Conservation (phyloP, 2,888 invertebrate species). For the Pinctada fucata region DNA sequence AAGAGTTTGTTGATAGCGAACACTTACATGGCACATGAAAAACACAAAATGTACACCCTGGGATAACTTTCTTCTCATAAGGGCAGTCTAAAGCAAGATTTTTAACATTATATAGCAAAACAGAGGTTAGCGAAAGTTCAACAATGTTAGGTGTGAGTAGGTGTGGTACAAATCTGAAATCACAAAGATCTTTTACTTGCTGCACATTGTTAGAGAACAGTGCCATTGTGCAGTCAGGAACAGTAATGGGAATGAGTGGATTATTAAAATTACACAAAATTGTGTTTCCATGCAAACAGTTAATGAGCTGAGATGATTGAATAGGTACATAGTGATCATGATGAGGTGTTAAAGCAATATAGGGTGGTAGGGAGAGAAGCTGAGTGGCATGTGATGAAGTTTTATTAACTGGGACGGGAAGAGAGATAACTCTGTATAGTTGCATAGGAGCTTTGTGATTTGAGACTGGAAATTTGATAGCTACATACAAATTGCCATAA, state of each 20-base stretch:
- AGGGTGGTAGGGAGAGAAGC: slow-evolving; percentile 35
- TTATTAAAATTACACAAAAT: background rate
- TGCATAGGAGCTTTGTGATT: slow-evolving; percentile 32
- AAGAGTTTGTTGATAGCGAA: background rate
- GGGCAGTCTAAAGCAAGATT: background rate
- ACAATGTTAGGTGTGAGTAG: background rate
- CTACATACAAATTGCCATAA: slow-evolving; percentile 8
- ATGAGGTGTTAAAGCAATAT: slow-evolving; percentile 29
- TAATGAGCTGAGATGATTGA: background rate
- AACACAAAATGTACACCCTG: slow-evolving; percentile 32
- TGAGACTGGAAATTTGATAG: slow-evolving; percentile 34
- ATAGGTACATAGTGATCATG: slow-evolving; percentile 16
- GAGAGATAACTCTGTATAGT: slow-evolving; percentile 32
- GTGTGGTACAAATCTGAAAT: slow-evolving; percentile 8
- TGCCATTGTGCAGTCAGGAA: background rate
- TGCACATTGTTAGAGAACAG: background rate
- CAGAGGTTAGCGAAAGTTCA: background rate
- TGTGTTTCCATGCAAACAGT: background rate
- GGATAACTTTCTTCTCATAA: slow-evolving; percentile 20
- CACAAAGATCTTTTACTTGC: background rate
- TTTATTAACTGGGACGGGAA: slow-evolving; percentile 41
- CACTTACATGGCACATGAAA: slow-evolving; percentile 30
- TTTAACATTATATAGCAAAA: background rate
- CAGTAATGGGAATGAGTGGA: background rate
- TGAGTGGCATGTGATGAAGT: slow-evolving; percentile 44